phyloP scores from a whole-genome alignment of 2,888 invertebrate genomes.

The Argyra leucocephala region DNA sequence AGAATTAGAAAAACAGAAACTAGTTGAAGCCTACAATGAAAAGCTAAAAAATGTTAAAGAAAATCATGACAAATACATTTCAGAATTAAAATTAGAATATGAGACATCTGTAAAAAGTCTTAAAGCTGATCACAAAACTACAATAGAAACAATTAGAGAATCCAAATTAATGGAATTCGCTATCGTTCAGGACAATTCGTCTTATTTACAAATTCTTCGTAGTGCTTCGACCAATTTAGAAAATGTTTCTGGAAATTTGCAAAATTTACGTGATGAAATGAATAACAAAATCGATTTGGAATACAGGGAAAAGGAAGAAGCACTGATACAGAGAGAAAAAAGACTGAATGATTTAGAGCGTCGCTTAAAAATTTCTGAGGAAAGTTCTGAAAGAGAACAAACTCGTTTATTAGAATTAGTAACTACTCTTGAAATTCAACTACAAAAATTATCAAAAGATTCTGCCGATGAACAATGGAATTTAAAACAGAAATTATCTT shows the following conservation, averaged over 20 bases:
- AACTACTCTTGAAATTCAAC: constrained; percentile 37
- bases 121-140: constrained; percentile 31
- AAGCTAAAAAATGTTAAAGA: constrained; percentile 30
- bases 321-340: constrained; percentile 34
- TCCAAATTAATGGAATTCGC: constrained; percentile 40
- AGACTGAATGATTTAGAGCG: constrained; percentile 35
- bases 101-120: constrained; percentile 34
- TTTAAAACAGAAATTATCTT: constrained; percentile 37
- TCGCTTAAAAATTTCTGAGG: constrained; percentile 33
- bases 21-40: constrained; percentile 30
- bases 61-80: constrained; percentile 35
- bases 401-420: constrained; percentile 39
- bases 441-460: constrained; percentile 35
- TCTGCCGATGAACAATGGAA: constrained; percentile 42
- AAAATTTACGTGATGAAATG: constrained; percentile 35
- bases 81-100: constrained; percentile 33
- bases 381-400: constrained; percentile 35
- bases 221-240: constrained; percentile 37
- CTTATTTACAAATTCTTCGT: constrained; percentile 38
- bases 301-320: constrained; percentile 33
- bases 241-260: constrained; percentile 31
- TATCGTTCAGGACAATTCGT: constrained; percentile 38
- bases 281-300: constrained; percentile 30
- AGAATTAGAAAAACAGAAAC: constrained; percentile 28
- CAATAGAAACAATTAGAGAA: constrained; percentile 39